These are phyloP conservation scores for Macaria liturata DNA, from an alignment of 2,888 invertebrate species.

Conservation along the genomic window DNA sequence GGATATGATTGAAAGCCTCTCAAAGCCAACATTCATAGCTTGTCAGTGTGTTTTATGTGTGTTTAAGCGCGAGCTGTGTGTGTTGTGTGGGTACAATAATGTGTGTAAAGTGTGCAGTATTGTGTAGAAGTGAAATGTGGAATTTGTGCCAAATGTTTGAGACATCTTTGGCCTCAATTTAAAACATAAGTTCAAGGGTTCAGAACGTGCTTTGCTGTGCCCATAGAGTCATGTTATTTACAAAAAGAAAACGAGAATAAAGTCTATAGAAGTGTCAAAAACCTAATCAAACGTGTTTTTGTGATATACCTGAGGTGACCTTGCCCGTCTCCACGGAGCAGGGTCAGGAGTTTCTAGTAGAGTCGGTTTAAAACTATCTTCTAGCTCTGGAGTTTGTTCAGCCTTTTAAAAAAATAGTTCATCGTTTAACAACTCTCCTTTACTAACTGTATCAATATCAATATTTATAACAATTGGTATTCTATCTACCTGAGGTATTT, in stretches of 20 bases:
- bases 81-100: slow-evolving; percentile 1
- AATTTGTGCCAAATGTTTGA: slow-evolving; percentile 1
- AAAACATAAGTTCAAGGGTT: background rate
- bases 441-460: no score
- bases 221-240: no score
- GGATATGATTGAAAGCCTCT: slow-evolving; percentile 18
- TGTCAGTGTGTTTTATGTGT: slow-evolving; percentile 4
- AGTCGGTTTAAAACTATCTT: slow-evolving; percentile 71
- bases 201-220: slow-evolving; percentile 3
- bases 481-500: slow-evolving; percentile 73
- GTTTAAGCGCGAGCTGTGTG: slow-evolving; percentile 6
- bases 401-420: slow-evolving; percentile 51
- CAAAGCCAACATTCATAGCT: slow-evolving; percentile 14
- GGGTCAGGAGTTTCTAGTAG: slow-evolving; percentile 63
- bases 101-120: slow-evolving; percentile 5
- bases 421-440: background rate
- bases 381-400: slow-evolving; percentile 74
- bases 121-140: slow-evolving; percentile 2
- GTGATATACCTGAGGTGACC: slow-evolving; percentile 66
- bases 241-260: no score
- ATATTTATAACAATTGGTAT: no score
- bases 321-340: slow-evolving; percentile 66
- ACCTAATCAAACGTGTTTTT: no score
- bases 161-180: no score
- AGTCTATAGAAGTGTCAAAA: no score